A percentile compares a stretch with the other conserved stretches of the same genome.
Evolutionary conservation across 2,888 invertebrate genomes (phyloP).

Genomic region (Lagria hirta): DNA sequence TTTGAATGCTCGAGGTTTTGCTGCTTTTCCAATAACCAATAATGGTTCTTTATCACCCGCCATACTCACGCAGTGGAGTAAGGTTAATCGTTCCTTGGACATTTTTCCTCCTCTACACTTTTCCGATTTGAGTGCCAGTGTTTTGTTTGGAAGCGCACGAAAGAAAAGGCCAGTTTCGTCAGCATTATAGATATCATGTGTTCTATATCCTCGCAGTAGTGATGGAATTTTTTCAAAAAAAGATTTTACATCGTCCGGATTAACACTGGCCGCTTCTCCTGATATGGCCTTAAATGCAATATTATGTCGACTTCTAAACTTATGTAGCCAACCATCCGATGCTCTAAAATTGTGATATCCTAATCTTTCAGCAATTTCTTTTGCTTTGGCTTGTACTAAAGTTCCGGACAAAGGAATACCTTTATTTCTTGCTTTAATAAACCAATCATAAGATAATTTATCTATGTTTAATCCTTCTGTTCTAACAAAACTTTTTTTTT

Average conservation of each 20-base stretch:
- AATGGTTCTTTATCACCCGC: conserved; percentile 3
- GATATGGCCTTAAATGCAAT: conserved; percentile 35
- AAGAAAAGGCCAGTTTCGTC: conserved; percentile 39
- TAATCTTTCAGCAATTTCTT: conserved; percentile 29
- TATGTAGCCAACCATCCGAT: conserved; percentile 33
- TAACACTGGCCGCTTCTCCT: conserved; percentile 32
- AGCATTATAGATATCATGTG: conserved; percentile 29
- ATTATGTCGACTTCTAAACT: conserved; percentile 28
- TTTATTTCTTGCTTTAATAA: conserved; percentile 16
- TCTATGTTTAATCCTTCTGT: conserved; percentile 26
- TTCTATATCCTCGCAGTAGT: conserved; percentile 24
- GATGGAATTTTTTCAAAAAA: conserved; percentile 29
- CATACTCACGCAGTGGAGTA: conserved; percentile 2
- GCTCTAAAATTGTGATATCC: conserved; percentile 28
- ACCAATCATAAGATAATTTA: conserved; percentile 26
- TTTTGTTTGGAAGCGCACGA: conserved; percentile 38
- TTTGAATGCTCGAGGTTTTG: conserved; percentile 1
- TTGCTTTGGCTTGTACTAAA: conserved; percentile 26
- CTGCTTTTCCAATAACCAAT: conserved; percentile 6
- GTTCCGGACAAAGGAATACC: conserved; percentile 26
- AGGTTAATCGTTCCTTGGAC: conserved; percentile 3
- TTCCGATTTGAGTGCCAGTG: conserved; percentile 6
- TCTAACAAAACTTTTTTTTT: conserved; percentile 18
- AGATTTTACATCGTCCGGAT: conserved; percentile 28
- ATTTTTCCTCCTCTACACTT: conserved; percentile 6